A percentile compares a stretch with the other conserved stretches of the same genome.
phyloP scores from a whole-genome alignment of 2,113 vertebrate species.

The Microcebus murinus region DNA sequence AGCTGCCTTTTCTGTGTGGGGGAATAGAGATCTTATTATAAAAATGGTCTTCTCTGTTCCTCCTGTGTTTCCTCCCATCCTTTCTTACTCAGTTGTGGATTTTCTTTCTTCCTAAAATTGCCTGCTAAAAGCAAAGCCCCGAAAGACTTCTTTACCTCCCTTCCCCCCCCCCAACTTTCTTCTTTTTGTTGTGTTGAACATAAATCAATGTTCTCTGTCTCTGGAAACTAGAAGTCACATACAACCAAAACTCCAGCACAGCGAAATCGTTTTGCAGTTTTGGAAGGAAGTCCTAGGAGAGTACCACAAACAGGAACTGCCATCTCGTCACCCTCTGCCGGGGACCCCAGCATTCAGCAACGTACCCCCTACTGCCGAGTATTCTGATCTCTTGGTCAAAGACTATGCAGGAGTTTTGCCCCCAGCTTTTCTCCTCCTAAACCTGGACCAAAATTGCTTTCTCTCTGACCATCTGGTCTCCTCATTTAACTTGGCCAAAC shows the following conservation, averaged over 20 bases:
- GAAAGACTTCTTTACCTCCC: neutral
- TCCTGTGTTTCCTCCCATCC: neutral
- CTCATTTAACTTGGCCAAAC: constrained; percentile 72
- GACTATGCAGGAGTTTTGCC: constrained; percentile 30
- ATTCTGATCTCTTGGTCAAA: constrained; percentile 54
- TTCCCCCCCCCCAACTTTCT: too few relatives aligned
- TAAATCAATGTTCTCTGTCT: constrained; percentile 28
- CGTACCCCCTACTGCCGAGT: neutral
- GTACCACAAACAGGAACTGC: neutral
- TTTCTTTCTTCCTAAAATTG: neutral
- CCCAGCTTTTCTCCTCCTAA: constrained; percentile 47
- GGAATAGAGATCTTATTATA: neutral
- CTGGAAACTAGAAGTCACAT: neutral
- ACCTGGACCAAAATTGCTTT: constrained; percentile 66
- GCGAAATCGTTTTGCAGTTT: neutral
- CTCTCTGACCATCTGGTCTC: constrained; percentile 73
- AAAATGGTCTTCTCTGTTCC: neutral
- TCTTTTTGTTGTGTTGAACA: neutral
- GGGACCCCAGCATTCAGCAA: neutral
- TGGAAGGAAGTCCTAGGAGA: constrained; percentile 28
- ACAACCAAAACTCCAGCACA: neutral
- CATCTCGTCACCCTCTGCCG: neutral
- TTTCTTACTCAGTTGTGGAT: neutral
- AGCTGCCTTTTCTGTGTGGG: neutral
- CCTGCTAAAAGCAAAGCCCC: neutral